Conservation (phyloP, 2,113 vertebrate species). For the Thymallus thymallus region DNA sequence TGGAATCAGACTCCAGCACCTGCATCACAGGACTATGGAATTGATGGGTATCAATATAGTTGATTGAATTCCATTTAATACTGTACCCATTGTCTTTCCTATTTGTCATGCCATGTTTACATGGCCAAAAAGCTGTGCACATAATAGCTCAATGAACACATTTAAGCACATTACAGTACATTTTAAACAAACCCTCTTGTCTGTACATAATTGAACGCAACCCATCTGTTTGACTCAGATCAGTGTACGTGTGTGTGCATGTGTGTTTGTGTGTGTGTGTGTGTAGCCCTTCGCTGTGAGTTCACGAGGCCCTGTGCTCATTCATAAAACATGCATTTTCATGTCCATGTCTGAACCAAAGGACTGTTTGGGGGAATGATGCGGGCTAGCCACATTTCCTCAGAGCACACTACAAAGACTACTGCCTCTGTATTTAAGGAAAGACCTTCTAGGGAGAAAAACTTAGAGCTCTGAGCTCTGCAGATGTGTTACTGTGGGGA, state of each 20-base stretch:
- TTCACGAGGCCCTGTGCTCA: slow-evolving; percentile 54
- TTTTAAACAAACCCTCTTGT: too few species aligned
- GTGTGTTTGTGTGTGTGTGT: slow-evolving; percentile 8
- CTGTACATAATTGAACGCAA: too few species aligned
- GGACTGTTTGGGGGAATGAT: slow-evolving; percentile 8
- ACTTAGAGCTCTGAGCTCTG: background rate
- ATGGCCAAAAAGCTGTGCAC: too few species aligned
- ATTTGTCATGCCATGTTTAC: too few species aligned
- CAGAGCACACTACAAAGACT: slow-evolving; percentile 1
- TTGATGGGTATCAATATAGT: too few species aligned
- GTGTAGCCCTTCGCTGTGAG: slow-evolving; percentile 52
- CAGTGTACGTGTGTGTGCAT: slow-evolving; percentile 2
- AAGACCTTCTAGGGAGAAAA: background rate
- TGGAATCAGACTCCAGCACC: slow-evolving; percentile 9
- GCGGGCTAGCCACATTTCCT: background rate
- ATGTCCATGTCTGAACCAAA: slow-evolving; percentile 36
- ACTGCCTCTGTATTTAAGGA: background rate
- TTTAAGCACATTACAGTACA: too few species aligned
- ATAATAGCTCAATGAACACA: too few species aligned
- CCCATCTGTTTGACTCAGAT: slow-evolving; percentile 65
- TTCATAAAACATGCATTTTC: slow-evolving; percentile 72
- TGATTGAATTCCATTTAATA: too few species aligned
- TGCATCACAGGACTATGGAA: background rate
- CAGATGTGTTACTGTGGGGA: background rate
- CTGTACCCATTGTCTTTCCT: too few species aligned